Percentiles rank a stretch among this genome's conserved stretches.
phyloP scores from a whole-genome alignment of 2,888 invertebrate genomes.

The Drosophila fungiperda region DNA sequence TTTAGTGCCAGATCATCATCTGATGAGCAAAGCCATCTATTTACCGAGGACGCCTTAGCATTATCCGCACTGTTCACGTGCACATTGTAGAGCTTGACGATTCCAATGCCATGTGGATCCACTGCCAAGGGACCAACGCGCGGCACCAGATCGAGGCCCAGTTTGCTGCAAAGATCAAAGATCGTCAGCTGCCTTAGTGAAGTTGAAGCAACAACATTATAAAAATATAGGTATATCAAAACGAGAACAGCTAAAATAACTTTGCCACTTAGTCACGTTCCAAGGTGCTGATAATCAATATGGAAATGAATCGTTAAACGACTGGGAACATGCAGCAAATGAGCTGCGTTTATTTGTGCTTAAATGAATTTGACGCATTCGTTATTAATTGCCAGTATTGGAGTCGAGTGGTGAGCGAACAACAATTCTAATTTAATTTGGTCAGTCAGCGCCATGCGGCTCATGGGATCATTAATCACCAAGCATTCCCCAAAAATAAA shows the following conservation, averaged over 20 bases:
- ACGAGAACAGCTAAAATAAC: conserved; percentile 55
- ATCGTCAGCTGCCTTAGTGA: conserved; percentile 29
- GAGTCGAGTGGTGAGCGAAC: conserved; percentile 53
- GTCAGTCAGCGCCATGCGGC: conserved; percentile 57
- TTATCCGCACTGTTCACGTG: conserved; percentile 91
- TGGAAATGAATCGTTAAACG: conserved; percentile 34
- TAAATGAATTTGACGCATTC: conserved; percentile 64
- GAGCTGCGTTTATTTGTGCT: conserved; percentile 61
- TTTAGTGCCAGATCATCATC: background rate
- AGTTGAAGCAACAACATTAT: conserved; percentile 7
- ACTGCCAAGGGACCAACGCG: conserved; percentile 95
- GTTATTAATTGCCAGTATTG: conserved; percentile 66
- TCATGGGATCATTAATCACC: conserved; percentile 67
- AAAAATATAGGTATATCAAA: conserved; percentile 6
- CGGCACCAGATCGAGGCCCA: conserved; percentile 96
- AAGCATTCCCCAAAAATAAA: conserved; percentile 41
- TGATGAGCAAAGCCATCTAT: conserved; percentile 56
- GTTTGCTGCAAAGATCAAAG: conserved; percentile 89
- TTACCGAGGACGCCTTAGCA: conserved; percentile 89
- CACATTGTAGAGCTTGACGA: conserved; percentile 94
- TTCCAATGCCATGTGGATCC: conserved; percentile 94
- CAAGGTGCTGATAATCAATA: conserved; percentile 27
- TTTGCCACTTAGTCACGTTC: conserved; percentile 68
- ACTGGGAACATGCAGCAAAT: background rate
- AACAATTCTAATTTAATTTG: conserved; percentile 69